Evolutionary conservation across 2,797 vertebrate genomes (phyloP).

Genomic region (Artibeus lituratus): DNA sequence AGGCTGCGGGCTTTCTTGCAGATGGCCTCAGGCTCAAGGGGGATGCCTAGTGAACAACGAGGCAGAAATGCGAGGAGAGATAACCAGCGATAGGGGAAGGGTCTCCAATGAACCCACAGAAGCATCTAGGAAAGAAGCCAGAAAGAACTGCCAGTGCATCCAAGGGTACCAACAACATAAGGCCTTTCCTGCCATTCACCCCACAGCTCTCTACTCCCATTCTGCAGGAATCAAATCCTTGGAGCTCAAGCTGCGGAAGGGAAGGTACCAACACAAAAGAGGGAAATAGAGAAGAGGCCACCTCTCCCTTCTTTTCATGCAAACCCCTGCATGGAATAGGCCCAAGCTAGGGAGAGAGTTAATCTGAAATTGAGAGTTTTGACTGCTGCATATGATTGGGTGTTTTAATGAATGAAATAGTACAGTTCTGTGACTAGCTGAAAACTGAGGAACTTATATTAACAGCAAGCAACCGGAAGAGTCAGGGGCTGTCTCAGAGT

Average conservation of each 20-base stretch:
- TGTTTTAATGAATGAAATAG: background rate
- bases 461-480: background rate
- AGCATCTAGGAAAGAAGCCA: background rate
- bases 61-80: background rate
- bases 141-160: background rate
- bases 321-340: too few relatives aligned
- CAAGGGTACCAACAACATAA: too few relatives aligned
- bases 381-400: background rate
- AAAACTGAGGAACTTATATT: background rate
- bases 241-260: background rate
- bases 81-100: background rate
- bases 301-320: background rate
- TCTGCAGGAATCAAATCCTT: background rate
- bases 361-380: background rate
- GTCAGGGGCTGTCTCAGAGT: background rate
- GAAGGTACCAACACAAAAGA: background rate
- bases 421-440: background rate
- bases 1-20: background rate
- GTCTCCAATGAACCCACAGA: background rate
- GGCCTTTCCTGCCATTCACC: background rate
- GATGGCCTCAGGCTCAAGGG: background rate
- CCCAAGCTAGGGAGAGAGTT: rapidly evolving
- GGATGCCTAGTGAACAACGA: background rate
- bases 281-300: background rate
- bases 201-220: background rate